Percentiles rank a stretch among this genome's conserved stretches.
These are phyloP conservation scores for Pammene fasciana DNA, from an alignment of 2,888 invertebrate genomes.

Conservation along the genomic window DNA sequence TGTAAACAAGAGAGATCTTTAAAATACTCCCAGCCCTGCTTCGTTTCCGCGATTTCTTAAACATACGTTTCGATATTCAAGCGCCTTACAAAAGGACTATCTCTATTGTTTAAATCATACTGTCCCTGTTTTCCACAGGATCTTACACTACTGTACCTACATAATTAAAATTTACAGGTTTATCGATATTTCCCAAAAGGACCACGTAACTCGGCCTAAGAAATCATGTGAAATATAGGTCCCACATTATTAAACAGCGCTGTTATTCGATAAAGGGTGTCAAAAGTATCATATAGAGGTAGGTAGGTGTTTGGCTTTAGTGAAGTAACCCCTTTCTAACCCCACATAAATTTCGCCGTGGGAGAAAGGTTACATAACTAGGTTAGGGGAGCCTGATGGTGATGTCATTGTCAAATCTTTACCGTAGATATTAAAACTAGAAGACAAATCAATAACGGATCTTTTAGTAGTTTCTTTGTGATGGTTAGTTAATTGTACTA, in stretches of 20 bases:
- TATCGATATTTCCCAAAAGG: too few species aligned
- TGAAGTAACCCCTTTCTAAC: constrained; percentile 37
- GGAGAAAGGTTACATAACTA: constrained; percentile 45
- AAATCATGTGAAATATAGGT: background rate
- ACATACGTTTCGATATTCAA: too few species aligned
- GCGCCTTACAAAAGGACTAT: too few species aligned
- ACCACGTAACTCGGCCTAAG: too few species aligned
- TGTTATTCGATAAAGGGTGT: constrained; percentile 1
- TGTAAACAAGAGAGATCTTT: constrained; percentile 1
- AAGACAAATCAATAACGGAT: background rate
- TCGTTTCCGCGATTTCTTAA: too few species aligned
- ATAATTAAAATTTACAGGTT: too few species aligned
- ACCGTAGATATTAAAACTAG: constrained; percentile 41
- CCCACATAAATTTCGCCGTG: constrained; percentile 44
- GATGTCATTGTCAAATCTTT: constrained; percentile 49
- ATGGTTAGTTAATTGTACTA: constrained; percentile 12
- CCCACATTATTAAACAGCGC: background rate
- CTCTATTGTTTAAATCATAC: too few species aligned
- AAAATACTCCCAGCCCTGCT: background rate
- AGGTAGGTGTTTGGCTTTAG: background rate
- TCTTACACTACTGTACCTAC: too few species aligned
- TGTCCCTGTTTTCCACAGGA: too few species aligned
- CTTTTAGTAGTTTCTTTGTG: background rate
- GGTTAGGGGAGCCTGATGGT: constrained; percentile 50
- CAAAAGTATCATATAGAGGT: constrained; percentile 4